Evolutionary conservation across 2,888 invertebrate species (phyloP).

Genomic region (Pammene fasciana): DNA sequence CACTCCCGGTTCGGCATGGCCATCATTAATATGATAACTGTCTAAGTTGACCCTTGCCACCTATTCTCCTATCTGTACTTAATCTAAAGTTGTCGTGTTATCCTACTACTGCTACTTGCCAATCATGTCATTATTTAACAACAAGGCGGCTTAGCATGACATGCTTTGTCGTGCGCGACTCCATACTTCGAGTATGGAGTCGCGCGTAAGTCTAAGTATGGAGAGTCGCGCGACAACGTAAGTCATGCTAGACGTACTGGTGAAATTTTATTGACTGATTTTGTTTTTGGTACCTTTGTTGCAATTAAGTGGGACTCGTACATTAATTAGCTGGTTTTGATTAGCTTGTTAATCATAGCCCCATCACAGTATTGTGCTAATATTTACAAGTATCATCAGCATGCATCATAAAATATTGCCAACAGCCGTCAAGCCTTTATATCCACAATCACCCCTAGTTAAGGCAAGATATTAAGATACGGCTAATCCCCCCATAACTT

Average conservation of each 20-base stretch:
- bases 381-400: conserved; percentile 19
- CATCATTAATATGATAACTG: neutral
- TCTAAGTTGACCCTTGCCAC: neutral
- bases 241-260: no score
- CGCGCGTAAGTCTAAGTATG: no score
- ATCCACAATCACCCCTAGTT: conserved; percentile 57
- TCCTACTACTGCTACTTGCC: neutral
- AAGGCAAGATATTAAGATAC: conserved; percentile 80
- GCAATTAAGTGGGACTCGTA: no score
- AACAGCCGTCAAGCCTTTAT: conserved; percentile 49
- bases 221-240: no score
- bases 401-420: conserved; percentile 26
- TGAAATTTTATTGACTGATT: no score
- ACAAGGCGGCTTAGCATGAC: no score
- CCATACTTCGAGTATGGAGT: no score
- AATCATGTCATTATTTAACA: no score
- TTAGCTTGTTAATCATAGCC: neutral
- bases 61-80: neutral
- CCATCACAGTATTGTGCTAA: neutral
- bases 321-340: conserved; percentile 46
- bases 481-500: conserved; percentile 82
- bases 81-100: neutral
- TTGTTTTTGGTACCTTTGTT: conserved; percentile 43
- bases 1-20: neutral
- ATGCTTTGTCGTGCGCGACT: no score